Evolutionary conservation across 1,140 invertebrate genomes (phyloP), one percentile per base, ranked within the genome.

Genomic region (Oryzaephilus surinamensis): DNA sequence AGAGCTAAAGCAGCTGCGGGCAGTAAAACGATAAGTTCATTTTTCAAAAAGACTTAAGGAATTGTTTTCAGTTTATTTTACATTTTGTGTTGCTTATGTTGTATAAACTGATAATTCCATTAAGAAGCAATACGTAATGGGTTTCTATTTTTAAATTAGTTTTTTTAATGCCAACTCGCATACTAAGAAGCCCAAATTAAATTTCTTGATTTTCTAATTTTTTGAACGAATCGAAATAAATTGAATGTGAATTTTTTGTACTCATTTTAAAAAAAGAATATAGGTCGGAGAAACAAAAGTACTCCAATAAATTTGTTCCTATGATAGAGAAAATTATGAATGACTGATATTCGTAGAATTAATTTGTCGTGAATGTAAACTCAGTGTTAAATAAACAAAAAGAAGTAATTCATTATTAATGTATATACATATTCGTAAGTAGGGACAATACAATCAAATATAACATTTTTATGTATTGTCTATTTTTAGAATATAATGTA

Each of bases 11-110:
- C 81, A 38, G 81, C 81, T 15, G 69, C 65, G 50, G 77, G 79
- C 26, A 77, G 74, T 13, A 84, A 83, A 62, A 81, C 68, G 50
- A 83, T 85, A 54, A 73, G 74, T 15, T 77, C 72, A 30, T 84
- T 83, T 61, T 84, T 85, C 54, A 76, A 70, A 39, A 77, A 72
- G 51, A 50, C 43, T 32, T 61, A 48, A 48, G n/a, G n/a, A n/a
- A 43, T 26, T 17, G 28, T 30, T 23, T 38, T 17, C 36, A n/a
- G 13, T 14, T 16, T 29, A 7, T 28, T 29, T 28, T 38, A 17
- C 6, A 27, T 36, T 36, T 27, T 13, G 15, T 32, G 6, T 32
- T 32, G 6, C 6, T 12, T 7, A 7, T 24, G 13, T 6, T 29
- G 5, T n/a, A 12, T 6, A 6, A 29, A 8, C 6, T 6, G 12